Evolutionary conservation across 2,113 vertebrate species (phyloP), one percentile per base, ranked within the genome.

Genomic region (Illadopsis cleaveri): DNA sequence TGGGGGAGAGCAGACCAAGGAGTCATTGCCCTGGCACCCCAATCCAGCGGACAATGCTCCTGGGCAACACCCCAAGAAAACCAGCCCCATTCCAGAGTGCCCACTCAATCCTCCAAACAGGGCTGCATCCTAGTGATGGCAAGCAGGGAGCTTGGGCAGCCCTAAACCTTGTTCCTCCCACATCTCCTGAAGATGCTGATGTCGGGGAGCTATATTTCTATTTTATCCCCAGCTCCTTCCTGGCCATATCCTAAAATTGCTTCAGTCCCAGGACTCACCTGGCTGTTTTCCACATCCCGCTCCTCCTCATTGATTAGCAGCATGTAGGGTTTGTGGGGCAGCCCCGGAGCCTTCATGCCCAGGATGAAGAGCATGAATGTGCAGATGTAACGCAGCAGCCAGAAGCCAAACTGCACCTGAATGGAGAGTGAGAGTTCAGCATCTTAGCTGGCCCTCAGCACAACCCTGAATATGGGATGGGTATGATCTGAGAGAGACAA

Each of bases 261-360:
- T 62, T 86, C 4, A 2, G 45, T 56, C 53, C 30, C 2, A 5
- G 82, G 58, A 70, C 82, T 75, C 92, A 99, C 99, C 98, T 99
- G 98, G 44, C 89, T 97, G 60, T 98, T 96, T 93, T 99, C 99
- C 44, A 99, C 97, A 0, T 99, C 99, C 9, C 98, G 98, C 81
- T 99, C 99, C 6, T 99, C 99, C 80, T 99, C 99, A 3, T 99
- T 99, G 77, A 99, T 96, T 33, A 98, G 98, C 10, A 99, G 94
- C 96, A 98, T 98, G 89, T 99, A 99, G 14, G 99, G 99, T 89
- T 97, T 98, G 64, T 12, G 98, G 4, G 99, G 98, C 89, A 99
- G 97, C 33, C 99, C 99, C 0, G 99, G 99, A 47, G 99, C 99
- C 96, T 98, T 98, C 64, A 99, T 98, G 31, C 99, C 99, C 56